Percentiles rank a stretch among this genome's conserved stretches.
phyloP scores from a whole-genome alignment of 2,888 invertebrate species.

The Resseliella maxima region DNA sequence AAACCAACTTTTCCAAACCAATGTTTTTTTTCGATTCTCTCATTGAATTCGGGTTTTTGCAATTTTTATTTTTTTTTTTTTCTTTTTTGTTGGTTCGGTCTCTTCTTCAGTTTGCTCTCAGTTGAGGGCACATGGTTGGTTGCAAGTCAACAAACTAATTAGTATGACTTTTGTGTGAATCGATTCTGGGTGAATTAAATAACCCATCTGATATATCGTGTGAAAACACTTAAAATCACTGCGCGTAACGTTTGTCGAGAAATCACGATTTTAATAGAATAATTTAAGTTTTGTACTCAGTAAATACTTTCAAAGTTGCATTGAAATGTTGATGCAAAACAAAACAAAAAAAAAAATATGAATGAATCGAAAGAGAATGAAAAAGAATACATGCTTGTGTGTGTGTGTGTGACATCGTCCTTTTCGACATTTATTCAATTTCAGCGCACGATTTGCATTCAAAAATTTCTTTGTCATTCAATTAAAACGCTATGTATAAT shows the following conservation, averaged over 20 bases:
- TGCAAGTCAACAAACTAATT: conserved; percentile 15
- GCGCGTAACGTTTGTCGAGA: not conserved
- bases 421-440: not conserved
- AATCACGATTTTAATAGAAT: conserved; percentile 17
- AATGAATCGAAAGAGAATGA: not conserved
- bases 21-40: too few relatives aligned
- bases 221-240: conserved; percentile 23
- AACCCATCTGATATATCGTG: not conserved
- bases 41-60: too few relatives aligned
- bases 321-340: too few relatives aligned
- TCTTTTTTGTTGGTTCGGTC: not conserved
- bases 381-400: not conserved
- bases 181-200: not conserved
- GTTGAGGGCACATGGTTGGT: not conserved
- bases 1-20: not conserved
- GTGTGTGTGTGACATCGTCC: not conserved
- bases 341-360: not conserved
- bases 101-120: not conserved
- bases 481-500: not conserved
- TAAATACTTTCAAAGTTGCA: not conserved
- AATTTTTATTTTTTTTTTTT: not conserved
- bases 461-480: conserved; percentile 35
- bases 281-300: not conserved
- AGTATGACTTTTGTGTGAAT: conserved; percentile 48
- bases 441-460: not conserved